Base-by-base conservation (phyloP, 2,888 invertebrate genomes). In the Microctonus aethiopoides region DNA sequence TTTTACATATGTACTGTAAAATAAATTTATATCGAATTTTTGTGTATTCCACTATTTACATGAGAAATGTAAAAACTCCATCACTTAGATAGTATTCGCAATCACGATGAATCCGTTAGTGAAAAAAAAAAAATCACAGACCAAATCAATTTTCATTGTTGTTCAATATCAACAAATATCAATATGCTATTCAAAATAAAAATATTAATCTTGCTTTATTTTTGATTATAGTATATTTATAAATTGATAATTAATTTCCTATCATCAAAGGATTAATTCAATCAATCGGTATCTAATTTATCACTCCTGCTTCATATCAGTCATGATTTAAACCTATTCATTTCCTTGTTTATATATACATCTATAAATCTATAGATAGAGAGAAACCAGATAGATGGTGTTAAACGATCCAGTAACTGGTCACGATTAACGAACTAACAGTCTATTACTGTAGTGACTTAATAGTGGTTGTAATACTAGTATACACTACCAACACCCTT, bases 351-450 rank as follows among this genome's bases (percentile, higher is more conserved):
- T 36, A 56, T 62, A 62, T 5, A 32, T 29, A 26, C 41, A 39
- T 16, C n/a, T 34, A 51, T 39, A 57, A 26, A 56, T 57, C n/a
- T 32, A 59, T 32, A 5, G 32, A 32, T 34, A n/a, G 22, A 41
- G 16, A 16, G 22, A 41, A 6, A 46, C 20, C 16, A 46, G 16
- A 46, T 46, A 46, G 46, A 46, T 46, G 60, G 52, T 39, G 20
- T 52, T 70, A 64, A 70, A 65, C 59, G 69, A 65, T 60, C 59
- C 60, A 61, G 60, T 70, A 54, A 59, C 60, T 54, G 59, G 39
- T 59, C 34, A 72, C 67, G 68, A 73, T 73, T 75, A 75, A 73
- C 69, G 72, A 72, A 65, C 68, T 72, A 75, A 73, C 68, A 68
- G 70, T 56, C 70, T 61, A 70, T 75, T 73, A 73, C 73, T 60